Evolutionary conservation across 2,888 invertebrate species (phyloP).

Genomic region (Platynereis dumerilii): DNA sequence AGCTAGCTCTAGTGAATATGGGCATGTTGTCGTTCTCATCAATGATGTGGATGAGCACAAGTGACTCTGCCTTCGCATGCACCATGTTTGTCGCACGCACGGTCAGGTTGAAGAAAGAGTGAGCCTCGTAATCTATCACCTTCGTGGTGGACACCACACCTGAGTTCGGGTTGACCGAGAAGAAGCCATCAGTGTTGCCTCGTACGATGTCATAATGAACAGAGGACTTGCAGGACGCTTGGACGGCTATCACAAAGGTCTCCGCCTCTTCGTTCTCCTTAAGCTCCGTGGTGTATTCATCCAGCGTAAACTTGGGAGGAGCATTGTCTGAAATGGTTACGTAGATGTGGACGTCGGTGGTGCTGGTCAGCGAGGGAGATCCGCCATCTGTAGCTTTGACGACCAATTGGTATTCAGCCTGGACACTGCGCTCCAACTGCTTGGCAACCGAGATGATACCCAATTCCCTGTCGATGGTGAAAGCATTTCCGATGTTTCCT

Average conservation of each 20-base stretch:
- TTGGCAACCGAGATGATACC: slow-evolving; percentile 70
- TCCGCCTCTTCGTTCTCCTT: slow-evolving; percentile 49
- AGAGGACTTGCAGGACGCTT: slow-evolving; percentile 52
- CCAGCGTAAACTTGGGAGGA: slow-evolving; percentile 77
- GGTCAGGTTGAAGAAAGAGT: slow-evolving; percentile 80
- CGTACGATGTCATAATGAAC: slow-evolving; percentile 74
- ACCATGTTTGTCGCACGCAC: slow-evolving; percentile 87
- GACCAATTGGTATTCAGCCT: slow-evolving; percentile 75
- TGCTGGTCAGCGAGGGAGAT: slow-evolving; percentile 73
- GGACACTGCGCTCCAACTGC: slow-evolving; percentile 69
- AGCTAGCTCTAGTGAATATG: slow-evolving; percentile 79
- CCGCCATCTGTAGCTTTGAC: slow-evolving; percentile 89
- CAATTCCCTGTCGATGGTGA: slow-evolving; percentile 79
- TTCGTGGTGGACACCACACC: slow-evolving; percentile 83
- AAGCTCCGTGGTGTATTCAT: slow-evolving; percentile 49
- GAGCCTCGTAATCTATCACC: slow-evolving; percentile 76
- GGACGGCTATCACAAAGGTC: slow-evolving; percentile 45
- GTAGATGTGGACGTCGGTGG: slow-evolving; percentile 84
- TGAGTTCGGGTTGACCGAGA: slow-evolving; percentile 81
- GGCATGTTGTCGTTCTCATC: slow-evolving; percentile 74
- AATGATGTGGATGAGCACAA: slow-evolving; percentile 81
- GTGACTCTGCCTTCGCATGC: slow-evolving; percentile 73
- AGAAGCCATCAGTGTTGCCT: slow-evolving; percentile 79
- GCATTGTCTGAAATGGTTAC: slow-evolving; percentile 94
- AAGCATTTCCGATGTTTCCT: slow-evolving; percentile 87